These are phyloP conservation scores for Onthophagus taurus DNA, from an alignment of 1,140 invertebrate species.

Conservation along the genomic window DNA sequence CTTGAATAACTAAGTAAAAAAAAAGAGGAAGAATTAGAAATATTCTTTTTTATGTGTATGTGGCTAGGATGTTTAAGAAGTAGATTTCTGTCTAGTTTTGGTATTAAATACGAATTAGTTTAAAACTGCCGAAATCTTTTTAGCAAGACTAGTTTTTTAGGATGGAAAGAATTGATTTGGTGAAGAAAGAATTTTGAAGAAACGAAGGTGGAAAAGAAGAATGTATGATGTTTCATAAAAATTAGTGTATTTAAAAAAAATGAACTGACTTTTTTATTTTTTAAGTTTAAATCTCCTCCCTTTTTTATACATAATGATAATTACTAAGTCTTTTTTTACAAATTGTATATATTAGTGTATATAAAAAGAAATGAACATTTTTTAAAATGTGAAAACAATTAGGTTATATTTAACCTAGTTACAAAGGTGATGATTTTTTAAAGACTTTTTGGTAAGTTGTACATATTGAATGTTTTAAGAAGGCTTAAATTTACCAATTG, in stretches of 20 bases:
- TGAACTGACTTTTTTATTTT: conserved; percentile 8
- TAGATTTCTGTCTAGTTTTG: background rate
- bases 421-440: too few relatives aligned
- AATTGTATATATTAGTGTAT: too few relatives aligned
- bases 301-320: background rate
- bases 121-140: conserved; percentile 8
- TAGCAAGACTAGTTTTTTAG: background rate
- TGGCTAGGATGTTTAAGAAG: background rate
- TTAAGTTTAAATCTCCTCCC: background rate
- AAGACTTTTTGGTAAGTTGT: too few relatives aligned
- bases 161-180: background rate
- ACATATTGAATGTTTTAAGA: too few relatives aligned
- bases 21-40: conserved; percentile 1
- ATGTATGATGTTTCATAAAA: conserved; percentile 12
- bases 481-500: background rate
- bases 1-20: conserved; percentile 2
- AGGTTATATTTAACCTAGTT: too few relatives aligned
- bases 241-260: conserved; percentile 8
- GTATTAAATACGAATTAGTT: background rate
- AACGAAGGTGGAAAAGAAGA: too few relatives aligned
- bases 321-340: too few relatives aligned
- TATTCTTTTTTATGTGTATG: conserved; percentile 4
- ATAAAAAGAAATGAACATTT: too few relatives aligned
- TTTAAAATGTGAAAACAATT: too few relatives aligned
- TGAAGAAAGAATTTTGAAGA: conserved; percentile 4